Conservation (phyloP, 2,797 vertebrate genomes). For the Squalus acanthias region DNA sequence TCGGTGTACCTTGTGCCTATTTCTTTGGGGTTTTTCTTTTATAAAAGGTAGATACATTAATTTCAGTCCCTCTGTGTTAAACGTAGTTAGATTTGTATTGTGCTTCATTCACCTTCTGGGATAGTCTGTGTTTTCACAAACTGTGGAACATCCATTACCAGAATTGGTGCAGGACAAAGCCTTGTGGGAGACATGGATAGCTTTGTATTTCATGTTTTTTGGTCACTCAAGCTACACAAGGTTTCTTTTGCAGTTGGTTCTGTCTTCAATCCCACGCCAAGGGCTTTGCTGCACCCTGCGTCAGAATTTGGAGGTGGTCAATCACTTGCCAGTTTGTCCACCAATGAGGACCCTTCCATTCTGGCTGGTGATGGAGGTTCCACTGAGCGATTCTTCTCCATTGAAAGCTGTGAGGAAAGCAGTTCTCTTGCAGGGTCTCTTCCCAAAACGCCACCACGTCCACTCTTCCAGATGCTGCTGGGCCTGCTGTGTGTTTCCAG, state of each 20-base stretch:
- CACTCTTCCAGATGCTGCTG: not conserved
- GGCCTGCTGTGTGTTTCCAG: not conserved
- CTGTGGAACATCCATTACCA: slow-evolving; percentile 27
- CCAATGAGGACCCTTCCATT: not conserved
- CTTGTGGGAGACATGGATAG: not conserved
- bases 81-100: not conserved
- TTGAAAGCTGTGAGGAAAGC: not conserved
- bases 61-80: not conserved
- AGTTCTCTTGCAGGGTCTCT: not conserved
- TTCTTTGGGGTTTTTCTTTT: not conserved
- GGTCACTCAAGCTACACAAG: not conserved
- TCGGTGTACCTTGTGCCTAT: not conserved
- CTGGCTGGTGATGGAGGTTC: slow-evolving; percentile 14
- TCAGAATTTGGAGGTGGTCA: not conserved
- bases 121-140: slow-evolving; percentile 24
- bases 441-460: not conserved
- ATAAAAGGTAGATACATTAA: not conserved
- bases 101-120: slow-evolving; percentile 18
- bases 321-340: not conserved
- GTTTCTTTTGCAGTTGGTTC: not conserved
- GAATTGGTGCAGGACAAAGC: not conserved
- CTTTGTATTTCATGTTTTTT: too few species aligned
- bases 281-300: not conserved
- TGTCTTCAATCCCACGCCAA: not conserved
- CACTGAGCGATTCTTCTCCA: not conserved